A percentile compares a stretch with the other conserved stretches of the same genome.
phyloP scores from a whole-genome alignment of 2,113 vertebrate genomes.

The Lepus europaeus region DNA sequence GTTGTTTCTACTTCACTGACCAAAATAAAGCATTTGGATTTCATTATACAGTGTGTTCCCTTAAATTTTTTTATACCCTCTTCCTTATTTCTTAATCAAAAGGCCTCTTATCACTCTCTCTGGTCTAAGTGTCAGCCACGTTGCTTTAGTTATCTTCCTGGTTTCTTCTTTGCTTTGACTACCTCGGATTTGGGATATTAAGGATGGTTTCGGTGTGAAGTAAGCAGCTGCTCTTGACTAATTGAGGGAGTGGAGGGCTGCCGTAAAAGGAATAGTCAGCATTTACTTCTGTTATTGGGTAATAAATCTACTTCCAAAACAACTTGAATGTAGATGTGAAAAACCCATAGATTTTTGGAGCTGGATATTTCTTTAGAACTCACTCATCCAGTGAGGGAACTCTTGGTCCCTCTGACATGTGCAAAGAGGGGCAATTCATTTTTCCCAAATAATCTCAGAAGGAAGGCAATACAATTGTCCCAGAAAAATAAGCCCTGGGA shows the following conservation, averaged over 20 bases:
- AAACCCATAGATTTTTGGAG: slow-evolving; percentile 21
- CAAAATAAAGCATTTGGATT: slow-evolving; percentile 52
- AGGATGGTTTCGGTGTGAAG: neutral
- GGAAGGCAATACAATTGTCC: neutral
- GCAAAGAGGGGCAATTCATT: slow-evolving; percentile 26
- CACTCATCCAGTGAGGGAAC: neutral
- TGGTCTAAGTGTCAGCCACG: neutral
- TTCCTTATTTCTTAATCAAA: slow-evolving; percentile 60
- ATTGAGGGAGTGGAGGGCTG: slow-evolving; percentile 1
- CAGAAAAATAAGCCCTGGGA: slow-evolving; percentile 15
- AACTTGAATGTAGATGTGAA: slow-evolving; percentile 36
- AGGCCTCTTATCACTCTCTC: slow-evolving; percentile 10
- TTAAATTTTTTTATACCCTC: slow-evolving; percentile 56
- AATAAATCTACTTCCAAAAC: slow-evolving; percentile 20
- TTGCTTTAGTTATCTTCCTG: slow-evolving; percentile 49
- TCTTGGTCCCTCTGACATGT: neutral
- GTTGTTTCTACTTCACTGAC: slow-evolving; percentile 43
- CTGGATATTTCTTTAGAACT: slow-evolving; percentile 36
- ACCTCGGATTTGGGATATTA: slow-evolving; percentile 54
- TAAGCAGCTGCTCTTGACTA: slow-evolving; percentile 27
- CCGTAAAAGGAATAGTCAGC: neutral
- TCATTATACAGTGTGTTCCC: slow-evolving; percentile 28
- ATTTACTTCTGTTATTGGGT: slow-evolving; percentile 31
- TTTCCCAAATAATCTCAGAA: slow-evolving; percentile 22
- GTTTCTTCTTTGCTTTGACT: slow-evolving; percentile 39